Evolutionary conservation across 2,888 invertebrate species (phyloP), one percentile per base, ranked within the genome.

Genomic region (Macaria liturata): DNA sequence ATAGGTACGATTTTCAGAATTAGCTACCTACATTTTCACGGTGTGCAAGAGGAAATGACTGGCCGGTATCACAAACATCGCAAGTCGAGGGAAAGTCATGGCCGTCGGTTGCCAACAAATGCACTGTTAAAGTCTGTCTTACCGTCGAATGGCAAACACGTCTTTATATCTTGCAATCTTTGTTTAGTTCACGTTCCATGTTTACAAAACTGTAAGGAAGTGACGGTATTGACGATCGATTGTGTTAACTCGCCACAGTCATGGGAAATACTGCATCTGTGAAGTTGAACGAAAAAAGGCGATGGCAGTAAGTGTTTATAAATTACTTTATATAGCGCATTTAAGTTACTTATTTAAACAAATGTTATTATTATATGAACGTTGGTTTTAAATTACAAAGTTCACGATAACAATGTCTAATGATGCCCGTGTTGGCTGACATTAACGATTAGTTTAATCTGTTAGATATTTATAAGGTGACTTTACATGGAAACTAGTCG

Each of bases 261-360:
- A 91, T 91, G 91, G 91, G 91, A 71, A 91, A 91, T 71, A 81
- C 89, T 1, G 89, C 89, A 68, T 91, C 91, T 62, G 76, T 89
- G 45, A 90, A 90, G 72, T 61, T 86, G 62, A 88, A 84, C 70
- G 91, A 90, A 64, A 89, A 91, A 71, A 81, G 80, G 65, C 85
- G 83, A 61, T 89, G 89, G 88, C 84, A 88, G 91, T 91, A 76
- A 90, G 91, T 89, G 7, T 45, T 45, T 45, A 3, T 45, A 43
- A 3, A 45, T 43, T n/a, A 7, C 7, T 37, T 37, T 7, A 4
- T 6, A 37, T 37, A 37, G 4, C 7, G 5, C 34, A 4, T 37
- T 37, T 37, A 37, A 37, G 2, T 4, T 37, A 37, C 34, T 37
- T 37, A 7, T 7, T 37, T 37, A 4, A 37, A 37, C 7, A 37